Conservation (phyloP, 2,888 invertebrate species). For the Eueremaeus valkanovi region DNA sequence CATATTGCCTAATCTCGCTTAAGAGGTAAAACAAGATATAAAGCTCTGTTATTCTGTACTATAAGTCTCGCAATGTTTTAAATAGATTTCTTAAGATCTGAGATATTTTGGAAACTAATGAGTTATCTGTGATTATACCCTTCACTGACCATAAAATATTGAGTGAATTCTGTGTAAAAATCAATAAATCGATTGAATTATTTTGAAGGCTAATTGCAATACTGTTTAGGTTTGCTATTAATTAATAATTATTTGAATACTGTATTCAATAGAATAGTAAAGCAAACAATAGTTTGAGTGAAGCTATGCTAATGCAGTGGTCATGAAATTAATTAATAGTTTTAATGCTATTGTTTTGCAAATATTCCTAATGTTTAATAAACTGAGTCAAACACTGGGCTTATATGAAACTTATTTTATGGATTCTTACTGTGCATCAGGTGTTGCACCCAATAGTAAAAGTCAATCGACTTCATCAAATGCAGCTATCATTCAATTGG, state of each 20-base stretch:
- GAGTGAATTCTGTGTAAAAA: background rate
- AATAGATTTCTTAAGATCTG: too few species aligned
- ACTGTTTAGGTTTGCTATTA: background rate
- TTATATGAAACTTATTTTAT: constrained; percentile 20
- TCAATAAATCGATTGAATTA: constrained; percentile 8
- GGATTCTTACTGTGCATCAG: background rate
- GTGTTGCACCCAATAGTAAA: background rate
- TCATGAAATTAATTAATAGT: background rate
- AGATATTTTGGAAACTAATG: too few species aligned
- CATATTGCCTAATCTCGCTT: too few species aligned
- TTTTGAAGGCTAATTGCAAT: background rate
- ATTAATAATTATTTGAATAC: background rate
- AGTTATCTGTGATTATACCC: too few species aligned
- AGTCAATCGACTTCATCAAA: background rate
- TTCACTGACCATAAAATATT: too few species aligned
- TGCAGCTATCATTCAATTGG: background rate
- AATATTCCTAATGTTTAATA: background rate
- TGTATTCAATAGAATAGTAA: background rate
- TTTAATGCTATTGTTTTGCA: background rate
- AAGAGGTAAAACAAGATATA: too few species aligned
- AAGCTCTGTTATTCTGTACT: too few species aligned
- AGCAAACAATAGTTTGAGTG: background rate
- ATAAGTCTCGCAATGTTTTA: too few species aligned
- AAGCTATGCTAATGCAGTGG: background rate
- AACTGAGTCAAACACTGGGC: background rate